Evolutionary conservation across 2,797 vertebrate genomes (phyloP), one percentile per base, ranked within the genome.

Genomic region (Urocyon cinereoargenteus): DNA sequence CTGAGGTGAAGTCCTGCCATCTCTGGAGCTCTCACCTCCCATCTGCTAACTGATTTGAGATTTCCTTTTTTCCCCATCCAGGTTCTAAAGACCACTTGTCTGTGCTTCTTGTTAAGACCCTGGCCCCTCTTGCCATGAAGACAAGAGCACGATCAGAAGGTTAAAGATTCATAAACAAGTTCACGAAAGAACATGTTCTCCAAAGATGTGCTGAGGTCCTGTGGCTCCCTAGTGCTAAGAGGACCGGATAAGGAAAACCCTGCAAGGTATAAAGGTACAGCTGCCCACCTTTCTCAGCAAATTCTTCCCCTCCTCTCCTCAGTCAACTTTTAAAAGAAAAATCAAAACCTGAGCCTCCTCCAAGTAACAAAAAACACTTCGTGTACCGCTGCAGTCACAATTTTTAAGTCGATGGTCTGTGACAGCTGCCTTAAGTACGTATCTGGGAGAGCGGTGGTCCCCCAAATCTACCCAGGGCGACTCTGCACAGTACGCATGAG

Each of bases 271-370:
- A 61, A 28, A 34, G 53, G 3, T 57, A 49, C 0, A 51, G 36
- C 28, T 92, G 34, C n/a, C 28, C 86, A 92, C 1, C 78, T 62
- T 72, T 72, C 59, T 90, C 34, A 64, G 77, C 14, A 93, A 14
- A 61, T 18, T 49, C 26, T 40, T 49, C 72, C 72, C 24, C 26
- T 45, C 13, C 1, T 73, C 61, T 61, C 62, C 53, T 90, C 40
- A 68, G 72, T 11, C 90, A 14, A 64, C 14, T 68, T 91, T 90
- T 85, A 82, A 97, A 84, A 49, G 24, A 73, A 97, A 94, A 79
- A 70, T 57, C 49, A 68, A 70, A 73, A 45, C 59, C 6, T 15
- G 28, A n/a, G 8, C 4, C 45, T 34, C 28, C 1, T 66, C 15
- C 28, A 40, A 62, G 18, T 59, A 96, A 86, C 18, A 88, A 92